These are phyloP conservation scores for Gallinago solitaria DNA, from an alignment of 2,797 vertebrate genomes.

Conservation along the genomic window DNA sequence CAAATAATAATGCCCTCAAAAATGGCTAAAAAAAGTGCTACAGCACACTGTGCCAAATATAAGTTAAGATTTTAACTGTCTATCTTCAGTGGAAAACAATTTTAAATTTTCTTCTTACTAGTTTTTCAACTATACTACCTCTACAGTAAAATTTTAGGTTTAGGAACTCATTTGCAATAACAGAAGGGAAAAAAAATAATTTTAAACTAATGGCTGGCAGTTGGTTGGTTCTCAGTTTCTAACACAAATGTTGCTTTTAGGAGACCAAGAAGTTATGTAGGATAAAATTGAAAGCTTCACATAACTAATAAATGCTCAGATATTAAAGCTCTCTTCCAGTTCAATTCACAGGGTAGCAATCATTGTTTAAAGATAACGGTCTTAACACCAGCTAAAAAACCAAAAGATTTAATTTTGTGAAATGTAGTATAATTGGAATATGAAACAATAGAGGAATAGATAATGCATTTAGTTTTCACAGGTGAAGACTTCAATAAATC, in stretches of 20 bases:
- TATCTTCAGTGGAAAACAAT: not conserved
- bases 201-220: not conserved
- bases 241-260: not conserved
- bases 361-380: conserved; percentile 56
- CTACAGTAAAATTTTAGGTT: not conserved
- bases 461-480: conserved; percentile 32
- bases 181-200: not conserved
- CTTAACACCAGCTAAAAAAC: conserved; percentile 40
- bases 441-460: conserved; percentile 32
- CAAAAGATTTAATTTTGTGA: conserved; percentile 68
- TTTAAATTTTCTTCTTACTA: not conserved
- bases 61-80: not conserved
- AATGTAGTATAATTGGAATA: conserved; percentile 23
- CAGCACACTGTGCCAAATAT: not conserved
- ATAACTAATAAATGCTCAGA: conserved; percentile 8
- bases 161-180: not conserved
- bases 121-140: not conserved
- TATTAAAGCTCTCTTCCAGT: conserved; percentile 30
- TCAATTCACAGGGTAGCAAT: conserved; percentile 51
- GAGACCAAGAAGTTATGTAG: not conserved
- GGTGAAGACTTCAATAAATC: conserved; percentile 52
- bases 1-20: not conserved
- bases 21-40: not conserved
- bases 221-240: not conserved
- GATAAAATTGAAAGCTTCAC: conserved; percentile 3